Conservation (phyloP, 2,888 invertebrate genomes). For the Atethmia centrago region DNA sequence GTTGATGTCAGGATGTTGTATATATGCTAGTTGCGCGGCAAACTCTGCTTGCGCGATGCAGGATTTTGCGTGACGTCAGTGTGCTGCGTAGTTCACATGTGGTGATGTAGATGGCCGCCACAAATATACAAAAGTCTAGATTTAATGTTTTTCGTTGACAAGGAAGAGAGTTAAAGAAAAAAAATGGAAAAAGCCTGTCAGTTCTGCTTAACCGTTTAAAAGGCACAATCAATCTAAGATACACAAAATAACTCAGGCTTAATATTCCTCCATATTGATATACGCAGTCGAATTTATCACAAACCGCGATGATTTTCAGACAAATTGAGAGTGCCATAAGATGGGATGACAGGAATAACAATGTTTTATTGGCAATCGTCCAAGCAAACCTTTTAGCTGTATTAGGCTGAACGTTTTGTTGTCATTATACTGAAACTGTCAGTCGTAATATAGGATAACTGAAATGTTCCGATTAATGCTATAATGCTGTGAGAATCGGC, state of each 20-base stretch:
- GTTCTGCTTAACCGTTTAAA: neutral
- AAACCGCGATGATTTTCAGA: constrained; percentile 1
- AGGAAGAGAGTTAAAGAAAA: neutral
- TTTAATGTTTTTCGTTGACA: neutral
- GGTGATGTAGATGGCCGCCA: too few species aligned
- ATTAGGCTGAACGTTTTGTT: constrained; percentile 33
- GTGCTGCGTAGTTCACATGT: too few species aligned
- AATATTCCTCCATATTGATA: neutral
- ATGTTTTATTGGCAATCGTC: constrained; percentile 31
- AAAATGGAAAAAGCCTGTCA: too few species aligned
- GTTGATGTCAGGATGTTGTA: too few species aligned
- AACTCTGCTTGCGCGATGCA: too few species aligned
- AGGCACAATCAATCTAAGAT: neutral
- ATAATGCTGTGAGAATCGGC: constrained; percentile 1
- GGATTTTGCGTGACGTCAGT: too few species aligned
- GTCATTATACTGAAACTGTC: constrained; percentile 22
- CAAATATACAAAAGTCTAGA: neutral
- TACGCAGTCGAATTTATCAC: constrained; percentile 13
- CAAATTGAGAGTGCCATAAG: constrained; percentile 14
- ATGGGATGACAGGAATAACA: constrained; percentile 21
- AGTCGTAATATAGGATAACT: constrained; percentile 25
- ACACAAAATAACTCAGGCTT: neutral
- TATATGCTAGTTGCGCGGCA: too few species aligned
- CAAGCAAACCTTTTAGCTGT: constrained; percentile 39
- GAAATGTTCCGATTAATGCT: constrained; percentile 23